Evolutionary conservation across 1,140 invertebrate genomes (phyloP), one percentile per base, ranked within the genome.

Genomic region (Vanessa atalanta): DNA sequence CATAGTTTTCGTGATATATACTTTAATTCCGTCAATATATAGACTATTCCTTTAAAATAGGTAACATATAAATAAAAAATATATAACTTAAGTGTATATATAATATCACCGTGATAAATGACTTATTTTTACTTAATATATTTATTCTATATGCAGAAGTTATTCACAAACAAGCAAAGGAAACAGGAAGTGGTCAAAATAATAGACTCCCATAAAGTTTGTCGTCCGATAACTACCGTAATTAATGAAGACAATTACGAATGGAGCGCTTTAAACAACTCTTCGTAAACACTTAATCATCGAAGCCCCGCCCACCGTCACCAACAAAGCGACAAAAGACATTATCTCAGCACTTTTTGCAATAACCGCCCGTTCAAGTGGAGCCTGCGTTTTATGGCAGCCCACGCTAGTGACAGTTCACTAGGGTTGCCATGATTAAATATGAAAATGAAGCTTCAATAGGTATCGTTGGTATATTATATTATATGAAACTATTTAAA

Each of bases 371-470:
- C 72, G 47, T 73, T 73, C 55, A 31, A 73, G 72, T 63, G 65
- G 72, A 63, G 66, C 72, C 65, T 73, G 72, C 72, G 72, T 73
- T 73, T 73, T 73, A 73, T 73, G 72, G 72, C 72, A 51, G 47
- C 71, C 71, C 65, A 26, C 65, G 65, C 50, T 11, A 70, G 26
- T 57, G 67, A 47, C 57, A 37, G 57, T 13, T 31, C 57, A 61
- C 16, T 37, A 61, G 57, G 57, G 20, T 37, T 6, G 16, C 57
- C 57, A 61, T 60, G 20, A 26, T 61, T 37, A 61, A 57, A 57
- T 57, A 57, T 57, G 0, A 9, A 20, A 57, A 23, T 20, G 5
- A 12, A 11, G 53, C 53, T 57, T 9, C 37, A 43, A 43, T 11
- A 9, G 9, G 6, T 43, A 43, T 43, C 37, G 9, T 43, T 43